Evolutionary conservation across 23 tunicate species (phyloP), one percentile per base, ranked within the genome.

Genomic region (Halocynthia roretzi): DNA sequence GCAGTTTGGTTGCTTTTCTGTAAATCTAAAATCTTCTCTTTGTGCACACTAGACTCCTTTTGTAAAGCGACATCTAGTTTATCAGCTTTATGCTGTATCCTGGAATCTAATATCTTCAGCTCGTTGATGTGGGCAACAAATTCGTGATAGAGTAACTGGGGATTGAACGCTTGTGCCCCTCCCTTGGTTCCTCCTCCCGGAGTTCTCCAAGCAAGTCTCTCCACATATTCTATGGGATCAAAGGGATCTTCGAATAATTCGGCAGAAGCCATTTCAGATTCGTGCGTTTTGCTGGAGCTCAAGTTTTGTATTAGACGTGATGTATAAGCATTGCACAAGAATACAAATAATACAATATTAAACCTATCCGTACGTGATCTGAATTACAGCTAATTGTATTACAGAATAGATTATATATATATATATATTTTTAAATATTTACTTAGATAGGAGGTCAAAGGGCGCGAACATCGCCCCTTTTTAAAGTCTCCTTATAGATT

Each of bases 141-240:
- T 77, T 92, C 98, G 70, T 92, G 75, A 67, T 74, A 70, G 9
- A 92, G 74, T 77, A 77, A 77, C 87, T 86, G 87, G 6, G 97
- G 97, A 74, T 85, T 82, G 63, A 91, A 91, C 7, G 91, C 97
- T 63, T 81, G 87, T 31, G 84, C 83, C 21, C 97, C 97, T 7
- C 91, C 97, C 72, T 91, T 91, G 8, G 90, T 91, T 54, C 97
- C 97, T 11, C 97, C 97, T 56, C 97, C 97, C 44, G 81, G 97
- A 11, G 97, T 91, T 68, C 97, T 77, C 97, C 97, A 91, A 15
- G 97, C 97, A 18, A 91, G 56, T 71, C 97, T 53, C 58, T 91
- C 97, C 71, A 91, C 97, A 80, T 91, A 91, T 61, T 91, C 97
- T 72, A 76, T 84, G 6, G 91, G 91, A 55, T 91, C 97, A 77